phyloP scores from a whole-genome alignment of 2,888 invertebrate species.

The Hoplodrina ambigua region DNA sequence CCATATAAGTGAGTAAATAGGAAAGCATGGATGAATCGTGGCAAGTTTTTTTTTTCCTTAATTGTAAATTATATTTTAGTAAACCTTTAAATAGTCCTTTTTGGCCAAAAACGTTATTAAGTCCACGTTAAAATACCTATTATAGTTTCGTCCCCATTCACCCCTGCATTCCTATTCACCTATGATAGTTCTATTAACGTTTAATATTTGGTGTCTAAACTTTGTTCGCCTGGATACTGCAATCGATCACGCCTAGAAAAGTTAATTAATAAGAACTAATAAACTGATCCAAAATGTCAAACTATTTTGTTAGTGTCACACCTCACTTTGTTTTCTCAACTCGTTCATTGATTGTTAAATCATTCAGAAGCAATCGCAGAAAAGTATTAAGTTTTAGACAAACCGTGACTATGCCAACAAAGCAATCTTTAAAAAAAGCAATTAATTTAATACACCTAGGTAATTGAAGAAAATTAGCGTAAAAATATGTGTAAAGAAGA shows the following conservation, averaged over 20 bases:
- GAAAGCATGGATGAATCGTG: too few relatives aligned
- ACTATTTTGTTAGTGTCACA: not conserved
- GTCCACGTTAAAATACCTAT: too few relatives aligned
- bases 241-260: too few relatives aligned
- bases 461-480: constrained; percentile 36
- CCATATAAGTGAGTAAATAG: too few relatives aligned
- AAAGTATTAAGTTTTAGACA: not conserved
- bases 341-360: not conserved
- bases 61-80: too few relatives aligned
- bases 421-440: not conserved
- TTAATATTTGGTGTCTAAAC: not conserved
- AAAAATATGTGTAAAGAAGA: constrained; percentile 42
- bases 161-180: too few relatives aligned
- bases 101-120: too few relatives aligned
- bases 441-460: constrained; percentile 23
- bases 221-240: not conserved
- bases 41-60: too few relatives aligned
- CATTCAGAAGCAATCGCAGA: not conserved
- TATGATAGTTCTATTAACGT: too few relatives aligned
- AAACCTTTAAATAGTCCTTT: too few relatives aligned
- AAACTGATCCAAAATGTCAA: not conserved
- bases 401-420: not conserved
- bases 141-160: too few relatives aligned
- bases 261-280: not conserved
- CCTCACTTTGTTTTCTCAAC: not conserved